Evolutionary conservation across 1,140 invertebrate genomes (phyloP), one percentile per base, ranked within the genome.

Genomic region (Pteromalus puparum): DNA sequence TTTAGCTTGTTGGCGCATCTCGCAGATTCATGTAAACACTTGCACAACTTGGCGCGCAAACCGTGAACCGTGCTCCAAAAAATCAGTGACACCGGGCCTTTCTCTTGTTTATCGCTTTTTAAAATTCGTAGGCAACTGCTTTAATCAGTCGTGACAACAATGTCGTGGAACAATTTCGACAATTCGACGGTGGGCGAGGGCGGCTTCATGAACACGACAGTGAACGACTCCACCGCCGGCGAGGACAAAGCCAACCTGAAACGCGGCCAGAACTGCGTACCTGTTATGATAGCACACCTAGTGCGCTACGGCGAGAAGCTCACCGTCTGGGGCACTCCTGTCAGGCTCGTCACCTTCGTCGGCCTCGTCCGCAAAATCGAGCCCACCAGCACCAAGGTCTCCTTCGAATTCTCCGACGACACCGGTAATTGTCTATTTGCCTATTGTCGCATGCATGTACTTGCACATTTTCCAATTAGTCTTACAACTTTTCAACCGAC

Each of bases 321-420:
- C 15, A 87, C 80, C 21, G 46, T 92, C 7, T 89, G 89, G 87
- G 90, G 88, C 5, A 87, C 28, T 15, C 75, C 87, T n/a, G 77
- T 89, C 5, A 86, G 85, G 0, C 87, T 91, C 12, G 28, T 92
- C 6, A 85, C 85, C 1, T 6, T 92, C 13, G 86, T 93, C 38
- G 91, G 81, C 15, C 81, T 92, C 80, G 82, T 93, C 7, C 85
- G 77, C 30, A 87, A 89, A 0, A 78, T 93, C 0, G 89, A 91
- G 67, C 85, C 88, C 13, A 87, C 86, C 1, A 90, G 90, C 1
- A 92, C 91, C 1, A 92, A 91, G 87, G 85, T 93, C 15, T 88
- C 89, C 9, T 92, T 90, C 24, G 86, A 89, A 1, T 75, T 93
- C 18, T 85, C 91, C 67, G 92, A 93, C 86, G 89, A 93, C 34